phyloP scores from a whole-genome alignment of 2,113 vertebrate species.

The Callithrix jacchus region DNA sequence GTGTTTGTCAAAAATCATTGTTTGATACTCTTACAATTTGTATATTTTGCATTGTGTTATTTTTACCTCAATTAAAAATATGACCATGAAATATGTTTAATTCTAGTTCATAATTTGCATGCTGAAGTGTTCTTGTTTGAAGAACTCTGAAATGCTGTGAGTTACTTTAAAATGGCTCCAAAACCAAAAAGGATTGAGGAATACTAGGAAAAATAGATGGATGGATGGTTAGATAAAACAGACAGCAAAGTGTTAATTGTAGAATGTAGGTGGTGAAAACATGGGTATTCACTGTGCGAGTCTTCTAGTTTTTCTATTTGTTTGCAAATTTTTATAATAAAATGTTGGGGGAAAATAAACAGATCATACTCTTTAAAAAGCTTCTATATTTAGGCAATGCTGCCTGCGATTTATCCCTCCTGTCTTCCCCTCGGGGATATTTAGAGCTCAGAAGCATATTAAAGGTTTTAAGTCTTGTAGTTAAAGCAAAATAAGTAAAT shows the following conservation, averaged over 20 bases:
- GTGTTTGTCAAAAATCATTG: neutral
- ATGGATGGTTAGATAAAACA: neutral
- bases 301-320: neutral
- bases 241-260: neutral
- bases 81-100: neutral
- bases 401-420: neutral
- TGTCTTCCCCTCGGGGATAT: neutral
- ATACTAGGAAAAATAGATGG: too few species aligned
- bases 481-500: constrained; percentile 54
- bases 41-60: neutral
- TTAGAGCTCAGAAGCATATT: constrained; percentile 20
- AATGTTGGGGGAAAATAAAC: constrained; percentile 24
- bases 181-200: neutral
- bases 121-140: neutral
- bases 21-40: neutral
- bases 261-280: neutral
- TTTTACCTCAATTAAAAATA: neutral
- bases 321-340: constrained; percentile 43
- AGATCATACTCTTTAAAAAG: neutral
- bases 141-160: neutral
- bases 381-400: neutral
- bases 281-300: neutral
- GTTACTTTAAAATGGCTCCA: neutral
- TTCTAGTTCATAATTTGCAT: neutral
- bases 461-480: constrained; percentile 22